Evolutionary conservation across 92 coral and sea anemone genomes (phyloP).

Genomic region (Palythoa heliodiscus): DNA sequence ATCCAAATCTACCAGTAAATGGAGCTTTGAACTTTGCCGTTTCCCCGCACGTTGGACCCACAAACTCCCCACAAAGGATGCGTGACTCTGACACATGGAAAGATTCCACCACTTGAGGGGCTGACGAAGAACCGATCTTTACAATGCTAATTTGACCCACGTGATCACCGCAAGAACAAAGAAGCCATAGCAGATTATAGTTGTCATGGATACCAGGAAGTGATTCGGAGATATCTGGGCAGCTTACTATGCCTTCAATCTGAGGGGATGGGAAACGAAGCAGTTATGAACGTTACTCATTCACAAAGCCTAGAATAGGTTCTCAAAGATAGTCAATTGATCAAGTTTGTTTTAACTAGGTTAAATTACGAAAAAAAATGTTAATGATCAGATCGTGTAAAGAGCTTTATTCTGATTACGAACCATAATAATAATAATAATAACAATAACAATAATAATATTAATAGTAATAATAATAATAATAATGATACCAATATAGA

Average conservation of each 20-base stretch:
- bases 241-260: constrained; percentile 82
- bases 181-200: constrained; percentile 79
- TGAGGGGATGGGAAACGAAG: constrained; percentile 25
- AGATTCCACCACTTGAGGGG: constrained; percentile 93
- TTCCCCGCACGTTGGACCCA: constrained; percentile 76
- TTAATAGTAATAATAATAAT: no score
- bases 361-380: no score
- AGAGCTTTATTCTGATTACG: no score
- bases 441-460: no score
- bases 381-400: no score
- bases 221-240: constrained; percentile 76
- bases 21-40: constrained; percentile 76
- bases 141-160: constrained; percentile 86
- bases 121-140: constrained; percentile 67
- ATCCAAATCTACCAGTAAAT: constrained; percentile 83
- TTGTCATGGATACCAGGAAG: constrained; percentile 89
- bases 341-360: no score
- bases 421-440: no score
- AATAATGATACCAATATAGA: no score
- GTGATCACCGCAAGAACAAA: constrained; percentile 88
- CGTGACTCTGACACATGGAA: constrained; percentile 89
- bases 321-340: no score
- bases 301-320: no score
- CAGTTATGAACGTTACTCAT: background rate
- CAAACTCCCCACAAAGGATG: constrained; percentile 84